phyloP scores from a whole-genome alignment of 2,888 invertebrate species.

The Helobdella robusta region DNA sequence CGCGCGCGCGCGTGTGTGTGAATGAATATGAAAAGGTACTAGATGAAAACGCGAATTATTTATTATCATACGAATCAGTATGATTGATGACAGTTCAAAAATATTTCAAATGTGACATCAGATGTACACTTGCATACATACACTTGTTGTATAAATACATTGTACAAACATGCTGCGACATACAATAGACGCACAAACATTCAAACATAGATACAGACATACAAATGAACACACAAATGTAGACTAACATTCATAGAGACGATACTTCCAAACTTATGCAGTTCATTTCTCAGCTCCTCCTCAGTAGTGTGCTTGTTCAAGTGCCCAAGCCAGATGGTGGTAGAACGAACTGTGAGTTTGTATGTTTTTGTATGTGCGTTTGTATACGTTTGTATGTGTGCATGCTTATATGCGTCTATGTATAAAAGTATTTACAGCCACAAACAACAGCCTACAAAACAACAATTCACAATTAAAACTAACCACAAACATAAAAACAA shows the following conservation, averaged over 20 bases:
- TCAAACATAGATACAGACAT: background rate
- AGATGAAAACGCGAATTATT: too few relatives aligned
- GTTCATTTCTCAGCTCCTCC: constrained; percentile 82
- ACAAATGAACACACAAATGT: background rate
- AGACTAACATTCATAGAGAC: constrained; percentile 65
- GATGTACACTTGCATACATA: too few relatives aligned
- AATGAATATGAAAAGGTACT: background rate
- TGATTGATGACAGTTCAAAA: too few relatives aligned
- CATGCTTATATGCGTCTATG: background rate
- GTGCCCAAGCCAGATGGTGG: constrained; percentile 95
- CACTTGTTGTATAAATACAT: too few relatives aligned
- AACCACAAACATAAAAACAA: background rate
- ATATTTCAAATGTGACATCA: too few relatives aligned
- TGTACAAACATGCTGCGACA: too few relatives aligned
- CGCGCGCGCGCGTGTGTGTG: background rate
- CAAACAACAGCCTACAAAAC: background rate
- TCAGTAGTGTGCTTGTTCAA: constrained; percentile 85
- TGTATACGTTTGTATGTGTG: too few relatives aligned
- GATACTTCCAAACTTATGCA: constrained; percentile 42
- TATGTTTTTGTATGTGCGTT: background rate
- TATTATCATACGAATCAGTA: too few relatives aligned
- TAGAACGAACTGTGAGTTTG: constrained; percentile 64
- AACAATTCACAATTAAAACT: background rate
- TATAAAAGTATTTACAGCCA: background rate
- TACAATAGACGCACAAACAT: background rate